These are phyloP conservation scores for Gastracanthus pulcherrimus DNA, from an alignment of 2,888 invertebrate genomes.

Conservation along the genomic window DNA sequence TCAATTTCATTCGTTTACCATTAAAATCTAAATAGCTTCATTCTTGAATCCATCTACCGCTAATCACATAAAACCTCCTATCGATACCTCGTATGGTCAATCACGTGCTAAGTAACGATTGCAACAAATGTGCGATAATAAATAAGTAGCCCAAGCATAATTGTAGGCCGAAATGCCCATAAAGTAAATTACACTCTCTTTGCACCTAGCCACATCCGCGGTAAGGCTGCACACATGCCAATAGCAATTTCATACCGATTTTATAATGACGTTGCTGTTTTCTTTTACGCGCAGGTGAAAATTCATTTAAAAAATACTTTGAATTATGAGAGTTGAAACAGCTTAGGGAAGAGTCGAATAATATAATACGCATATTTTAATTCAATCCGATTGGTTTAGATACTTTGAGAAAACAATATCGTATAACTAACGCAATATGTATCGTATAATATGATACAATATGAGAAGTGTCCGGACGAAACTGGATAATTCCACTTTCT, in stretches of 20 bases:
- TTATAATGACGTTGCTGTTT: no score
- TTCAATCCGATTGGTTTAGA: no score
- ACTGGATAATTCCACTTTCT: no score
- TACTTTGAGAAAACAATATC: no score
- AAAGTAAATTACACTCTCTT: conserved; percentile 26
- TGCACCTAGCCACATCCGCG: background rate
- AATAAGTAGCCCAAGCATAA: background rate
- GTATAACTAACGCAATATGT: no score
- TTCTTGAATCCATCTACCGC: background rate
- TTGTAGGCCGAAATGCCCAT: background rate
- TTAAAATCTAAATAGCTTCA: background rate
- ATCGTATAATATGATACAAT: no score
- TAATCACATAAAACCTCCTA: background rate
- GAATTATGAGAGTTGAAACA: no score
- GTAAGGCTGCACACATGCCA: background rate
- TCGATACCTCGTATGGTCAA: background rate
- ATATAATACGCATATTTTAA: no score
- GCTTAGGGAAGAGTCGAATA: no score
- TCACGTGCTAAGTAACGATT: background rate
- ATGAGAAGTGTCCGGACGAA: no score
- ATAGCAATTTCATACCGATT: background rate
- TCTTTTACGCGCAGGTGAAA: background rate
- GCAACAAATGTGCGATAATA: conserved; percentile 17
- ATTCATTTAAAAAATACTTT: no score
- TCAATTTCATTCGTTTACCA: no score